phyloP scores from a whole-genome alignment of 2,888 invertebrate species.

The Galerucella nymphaeae region DNA sequence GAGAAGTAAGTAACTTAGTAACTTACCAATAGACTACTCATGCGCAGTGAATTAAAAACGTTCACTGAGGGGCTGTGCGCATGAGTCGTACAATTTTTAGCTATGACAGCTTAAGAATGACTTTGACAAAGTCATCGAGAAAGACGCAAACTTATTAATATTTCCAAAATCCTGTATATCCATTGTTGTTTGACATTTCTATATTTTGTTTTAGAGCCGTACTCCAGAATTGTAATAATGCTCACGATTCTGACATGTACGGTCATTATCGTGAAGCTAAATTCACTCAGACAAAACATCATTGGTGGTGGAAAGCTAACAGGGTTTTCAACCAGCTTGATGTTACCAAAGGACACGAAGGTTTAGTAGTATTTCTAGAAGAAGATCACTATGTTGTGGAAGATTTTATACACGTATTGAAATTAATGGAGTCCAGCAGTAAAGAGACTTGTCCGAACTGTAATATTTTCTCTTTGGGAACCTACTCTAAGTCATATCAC shows the following conservation, averaged over 20 bases:
- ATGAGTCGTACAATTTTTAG: too few species aligned
- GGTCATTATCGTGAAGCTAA: conserved; percentile 97
- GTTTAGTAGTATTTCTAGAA: conserved; percentile 91
- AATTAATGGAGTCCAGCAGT: conserved; percentile 81
- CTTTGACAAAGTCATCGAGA: too few species aligned
- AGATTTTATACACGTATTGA: conserved; percentile 91
- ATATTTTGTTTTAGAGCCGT: conserved; percentile 75
- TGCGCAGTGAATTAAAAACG: too few species aligned
- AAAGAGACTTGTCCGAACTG: conserved; percentile 87
- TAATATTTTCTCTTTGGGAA: conserved; percentile 92
- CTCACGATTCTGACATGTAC: conserved; percentile 91
- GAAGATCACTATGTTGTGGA: conserved; percentile 98
- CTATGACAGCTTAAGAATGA: too few species aligned
- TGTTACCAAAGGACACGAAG: conserved; percentile 84
- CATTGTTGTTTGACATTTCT: too few species aligned
- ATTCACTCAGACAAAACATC: conserved; percentile 98
- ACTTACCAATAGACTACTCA: too few species aligned
- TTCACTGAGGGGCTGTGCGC: too few species aligned
- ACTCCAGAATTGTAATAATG: conserved; percentile 88
- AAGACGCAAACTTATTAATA: too few species aligned
- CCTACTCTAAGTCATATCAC: conserved; percentile 93
- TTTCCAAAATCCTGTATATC: too few species aligned
- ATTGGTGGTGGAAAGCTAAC: conserved; percentile 99
- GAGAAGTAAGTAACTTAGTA: conserved; percentile 75
- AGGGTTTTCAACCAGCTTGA: conserved; percentile 91